Evolutionary conservation across 2,113 vertebrate genomes (phyloP).

Genomic region (Abramis brama): DNA sequence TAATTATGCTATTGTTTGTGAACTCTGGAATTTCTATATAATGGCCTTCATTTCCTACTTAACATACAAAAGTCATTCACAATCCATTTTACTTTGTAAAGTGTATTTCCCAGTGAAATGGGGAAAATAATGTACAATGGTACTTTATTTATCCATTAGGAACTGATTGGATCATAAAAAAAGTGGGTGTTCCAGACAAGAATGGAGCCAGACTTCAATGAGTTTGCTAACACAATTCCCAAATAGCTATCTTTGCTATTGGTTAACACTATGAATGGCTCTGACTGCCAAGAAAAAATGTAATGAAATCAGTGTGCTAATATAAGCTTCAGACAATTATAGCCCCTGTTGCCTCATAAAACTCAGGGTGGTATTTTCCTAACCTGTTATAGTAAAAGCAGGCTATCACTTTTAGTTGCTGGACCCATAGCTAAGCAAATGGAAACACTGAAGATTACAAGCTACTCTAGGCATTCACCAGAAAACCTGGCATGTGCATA

Average conservation of each 20-base stretch:
- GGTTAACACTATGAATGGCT: background rate
- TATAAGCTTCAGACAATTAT: slow-evolving; percentile 5
- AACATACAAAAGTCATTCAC: background rate
- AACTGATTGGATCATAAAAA: background rate
- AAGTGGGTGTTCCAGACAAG: background rate
- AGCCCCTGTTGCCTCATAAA: slow-evolving; percentile 1
- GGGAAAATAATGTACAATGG: background rate
- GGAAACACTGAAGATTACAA: slow-evolving; percentile 10
- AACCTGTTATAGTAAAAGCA: slow-evolving; percentile 15
- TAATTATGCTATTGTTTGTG: background rate
- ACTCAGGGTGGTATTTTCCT: slow-evolving; percentile 1
- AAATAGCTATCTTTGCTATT: slow-evolving; percentile 1
- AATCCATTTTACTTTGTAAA: background rate
- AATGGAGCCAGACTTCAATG: background rate
- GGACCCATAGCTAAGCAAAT: slow-evolving; percentile 10
- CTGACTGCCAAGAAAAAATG: background rate
- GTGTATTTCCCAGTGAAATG: background rate
- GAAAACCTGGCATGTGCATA: background rate
- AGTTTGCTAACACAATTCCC: slow-evolving; percentile 1
- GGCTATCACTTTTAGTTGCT: background rate
- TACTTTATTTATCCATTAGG: background rate
- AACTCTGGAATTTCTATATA: background rate
- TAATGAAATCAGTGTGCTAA: slow-evolving; percentile 6
- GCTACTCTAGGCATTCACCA: background rate
- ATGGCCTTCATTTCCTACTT: background rate